A percentile compares a stretch with the other conserved stretches of the same genome.
phyloP scores from a whole-genome alignment of 1,140 invertebrate genomes.

The Homalodisca vitripennis region DNA sequence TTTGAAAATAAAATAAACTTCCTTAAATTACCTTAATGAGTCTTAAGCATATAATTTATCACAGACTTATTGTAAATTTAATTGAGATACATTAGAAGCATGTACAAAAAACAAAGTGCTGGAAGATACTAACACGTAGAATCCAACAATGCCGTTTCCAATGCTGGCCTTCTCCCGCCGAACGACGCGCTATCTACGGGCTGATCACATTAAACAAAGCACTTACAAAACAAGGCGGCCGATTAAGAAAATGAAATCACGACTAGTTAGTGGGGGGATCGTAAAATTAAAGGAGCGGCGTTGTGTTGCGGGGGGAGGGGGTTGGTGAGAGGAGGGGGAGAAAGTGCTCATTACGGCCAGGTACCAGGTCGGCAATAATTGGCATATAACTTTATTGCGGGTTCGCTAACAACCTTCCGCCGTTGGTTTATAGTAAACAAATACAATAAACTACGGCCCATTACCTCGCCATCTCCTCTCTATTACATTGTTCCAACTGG shows the following conservation, averaged over 20 bases:
- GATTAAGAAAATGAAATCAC: conserved; percentile 18
- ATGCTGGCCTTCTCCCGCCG: too few relatives aligned
- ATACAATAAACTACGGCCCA: conserved; percentile 15
- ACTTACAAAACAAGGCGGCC: conserved; percentile 11
- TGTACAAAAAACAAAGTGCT: too few relatives aligned
- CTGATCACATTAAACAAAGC: too few relatives aligned
- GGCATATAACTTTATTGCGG: conserved; percentile 24
- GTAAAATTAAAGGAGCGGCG: conserved; percentile 19
- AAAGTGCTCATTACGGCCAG: conserved; percentile 4
- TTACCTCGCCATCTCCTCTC: background rate
- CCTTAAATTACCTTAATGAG: too few relatives aligned
- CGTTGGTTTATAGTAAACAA: conserved; percentile 16
- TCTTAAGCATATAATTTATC: too few relatives aligned
- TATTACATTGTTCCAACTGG: too few relatives aligned
- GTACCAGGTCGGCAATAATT: conserved; percentile 12
- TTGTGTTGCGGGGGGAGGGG: background rate
- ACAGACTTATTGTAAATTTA: too few relatives aligned
- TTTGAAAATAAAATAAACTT: too few relatives aligned
- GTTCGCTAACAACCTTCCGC: conserved; percentile 9
- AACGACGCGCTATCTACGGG: too few relatives aligned
- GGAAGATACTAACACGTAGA: too few relatives aligned
- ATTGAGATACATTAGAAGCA: too few relatives aligned
- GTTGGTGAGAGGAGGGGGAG: background rate
- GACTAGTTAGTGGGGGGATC: conserved; percentile 16
- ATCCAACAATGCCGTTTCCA: too few relatives aligned